phyloP scores from a whole-genome alignment of 2,888 invertebrate genomes.

The Napeogenes inachia region DNA sequence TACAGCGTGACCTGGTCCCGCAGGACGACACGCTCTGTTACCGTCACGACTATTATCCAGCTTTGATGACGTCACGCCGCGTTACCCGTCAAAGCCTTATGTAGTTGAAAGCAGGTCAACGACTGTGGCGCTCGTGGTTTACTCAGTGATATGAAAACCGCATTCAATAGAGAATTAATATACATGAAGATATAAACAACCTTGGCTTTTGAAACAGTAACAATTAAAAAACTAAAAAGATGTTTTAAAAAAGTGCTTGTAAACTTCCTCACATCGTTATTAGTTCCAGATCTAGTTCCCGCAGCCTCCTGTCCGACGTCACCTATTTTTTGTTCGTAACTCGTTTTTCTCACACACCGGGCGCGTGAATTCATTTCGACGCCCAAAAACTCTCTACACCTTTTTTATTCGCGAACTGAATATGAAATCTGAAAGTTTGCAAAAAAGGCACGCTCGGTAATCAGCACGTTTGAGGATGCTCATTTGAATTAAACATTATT shows the following conservation, averaged over 20 bases:
- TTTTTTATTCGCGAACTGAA: slow-evolving; percentile 53
- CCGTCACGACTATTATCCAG: slow-evolving; percentile 28
- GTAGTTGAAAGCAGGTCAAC: slow-evolving; percentile 23
- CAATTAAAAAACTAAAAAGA: too few relatives aligned
- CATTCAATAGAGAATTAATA: not conserved
- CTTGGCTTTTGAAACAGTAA: too few relatives aligned
- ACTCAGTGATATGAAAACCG: not conserved
- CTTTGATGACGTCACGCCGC: slow-evolving; percentile 60
- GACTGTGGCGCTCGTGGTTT: not conserved
- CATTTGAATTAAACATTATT: not conserved
- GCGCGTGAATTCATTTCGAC: slow-evolving; percentile 59
- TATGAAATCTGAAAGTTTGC: slow-evolving; percentile 47
- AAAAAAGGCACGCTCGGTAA: slow-evolving; percentile 26
- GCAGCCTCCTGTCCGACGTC: slow-evolving; percentile 16
- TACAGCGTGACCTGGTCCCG: slow-evolving; percentile 25
- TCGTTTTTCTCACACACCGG: slow-evolving; percentile 33
- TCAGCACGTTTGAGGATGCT: slow-evolving; percentile 10
- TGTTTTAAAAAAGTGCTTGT: too few relatives aligned
- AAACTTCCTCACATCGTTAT: slow-evolving; percentile 13
- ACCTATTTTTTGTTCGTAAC: slow-evolving; percentile 18
- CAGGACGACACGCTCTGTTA: slow-evolving; percentile 21
- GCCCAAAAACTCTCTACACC: slow-evolving; percentile 43
- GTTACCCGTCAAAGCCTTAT: slow-evolving; percentile 40
- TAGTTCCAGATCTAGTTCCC: slow-evolving; percentile 11
- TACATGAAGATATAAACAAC: not conserved